Evolutionary conservation across 2,113 vertebrate species (phyloP).

Genomic region (Ciconia maguari): DNA sequence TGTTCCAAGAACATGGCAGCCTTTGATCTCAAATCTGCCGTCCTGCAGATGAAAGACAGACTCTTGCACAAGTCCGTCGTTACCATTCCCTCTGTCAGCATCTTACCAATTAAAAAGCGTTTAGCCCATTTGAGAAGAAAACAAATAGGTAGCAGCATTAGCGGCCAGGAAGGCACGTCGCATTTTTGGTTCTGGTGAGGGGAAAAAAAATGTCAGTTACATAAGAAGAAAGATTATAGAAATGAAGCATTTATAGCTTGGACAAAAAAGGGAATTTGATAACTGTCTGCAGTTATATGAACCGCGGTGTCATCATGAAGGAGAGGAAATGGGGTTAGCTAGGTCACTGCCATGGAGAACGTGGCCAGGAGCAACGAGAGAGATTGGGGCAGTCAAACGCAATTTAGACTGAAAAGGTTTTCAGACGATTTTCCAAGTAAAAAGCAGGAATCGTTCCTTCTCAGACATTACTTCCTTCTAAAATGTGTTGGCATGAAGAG

Average conservation of each 20-base stretch:
- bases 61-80: neutral
- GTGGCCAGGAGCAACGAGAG: neutral
- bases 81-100: neutral
- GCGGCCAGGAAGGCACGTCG: neutral
- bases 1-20: neutral
- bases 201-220: neutral
- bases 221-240: neutral
- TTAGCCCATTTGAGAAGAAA: constrained; percentile 2
- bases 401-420: neutral
- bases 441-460: neutral
- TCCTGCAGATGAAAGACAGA: neutral
- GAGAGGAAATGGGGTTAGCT: neutral
- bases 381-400: neutral
- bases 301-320: neutral
- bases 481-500: neutral
- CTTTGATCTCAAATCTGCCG: neutral
- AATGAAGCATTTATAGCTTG: neutral
- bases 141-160: neutral
- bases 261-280: neutral
- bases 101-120: neutral
- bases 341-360: neutral
- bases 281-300: neutral
- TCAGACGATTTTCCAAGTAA: neutral
- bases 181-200: neutral
- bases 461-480: neutral